Percentiles rank a stretch among this genome's conserved stretches.
Conservation (phyloP, 2,113 vertebrate genomes). For the Haliaeetus leucogaster region DNA sequence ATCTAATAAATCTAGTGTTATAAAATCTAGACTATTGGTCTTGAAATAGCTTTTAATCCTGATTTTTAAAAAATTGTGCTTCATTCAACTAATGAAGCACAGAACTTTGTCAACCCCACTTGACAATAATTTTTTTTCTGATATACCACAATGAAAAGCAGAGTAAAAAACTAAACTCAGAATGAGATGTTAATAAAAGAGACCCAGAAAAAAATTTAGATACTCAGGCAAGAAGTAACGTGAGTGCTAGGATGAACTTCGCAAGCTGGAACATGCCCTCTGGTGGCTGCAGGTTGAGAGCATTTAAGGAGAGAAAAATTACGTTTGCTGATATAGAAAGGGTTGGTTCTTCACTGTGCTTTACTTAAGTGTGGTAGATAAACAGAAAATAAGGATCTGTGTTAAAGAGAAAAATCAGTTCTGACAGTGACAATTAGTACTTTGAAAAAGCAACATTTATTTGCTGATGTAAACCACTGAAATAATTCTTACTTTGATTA, state of each 20-base stretch:
- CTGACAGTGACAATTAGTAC: neutral
- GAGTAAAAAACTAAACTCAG: neutral
- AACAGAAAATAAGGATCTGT: neutral
- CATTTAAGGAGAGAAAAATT: neutral
- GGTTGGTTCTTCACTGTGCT: neutral
- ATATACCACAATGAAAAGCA: neutral
- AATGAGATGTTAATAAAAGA: neutral
- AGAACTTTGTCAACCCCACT: neutral
- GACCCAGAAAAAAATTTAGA: neutral
- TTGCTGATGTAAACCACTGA: neutral
- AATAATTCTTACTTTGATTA: neutral
- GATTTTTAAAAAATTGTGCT: neutral
- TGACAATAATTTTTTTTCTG: neutral
- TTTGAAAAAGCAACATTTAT: neutral
- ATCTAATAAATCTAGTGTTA: neutral
- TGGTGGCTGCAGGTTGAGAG: constrained; percentile 34
- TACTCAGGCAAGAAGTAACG: neutral
- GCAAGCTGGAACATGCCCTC: constrained; percentile 49
- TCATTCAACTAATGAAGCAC: neutral
- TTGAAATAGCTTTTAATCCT: neutral
- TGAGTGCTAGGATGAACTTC: neutral
- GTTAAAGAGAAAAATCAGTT: neutral
- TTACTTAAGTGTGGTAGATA: neutral
- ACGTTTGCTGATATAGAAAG: neutral
- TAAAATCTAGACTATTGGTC: neutral